These are phyloP conservation scores for Panthera leo DNA, from an alignment of 2,113 vertebrate genomes.

Conservation along the genomic window DNA sequence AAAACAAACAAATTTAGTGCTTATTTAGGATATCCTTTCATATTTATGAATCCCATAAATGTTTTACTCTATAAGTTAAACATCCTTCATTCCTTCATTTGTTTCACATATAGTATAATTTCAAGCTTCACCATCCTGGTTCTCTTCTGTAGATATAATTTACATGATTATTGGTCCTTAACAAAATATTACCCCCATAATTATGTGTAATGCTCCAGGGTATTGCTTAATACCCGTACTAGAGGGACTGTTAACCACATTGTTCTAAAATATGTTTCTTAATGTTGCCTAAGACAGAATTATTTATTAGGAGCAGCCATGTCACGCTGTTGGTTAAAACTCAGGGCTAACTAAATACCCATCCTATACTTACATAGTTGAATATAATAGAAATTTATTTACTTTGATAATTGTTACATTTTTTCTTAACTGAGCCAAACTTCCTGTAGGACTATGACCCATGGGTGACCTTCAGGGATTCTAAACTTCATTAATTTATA, in stretches of 20 bases:
- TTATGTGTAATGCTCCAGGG: neutral
- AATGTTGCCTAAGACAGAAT: neutral
- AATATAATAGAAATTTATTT: constrained; percentile 35
- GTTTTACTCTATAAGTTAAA: neutral
- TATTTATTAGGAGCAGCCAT: neutral
- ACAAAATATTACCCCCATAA: neutral
- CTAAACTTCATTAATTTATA: neutral
- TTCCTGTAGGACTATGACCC: neutral
- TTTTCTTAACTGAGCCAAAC: neutral
- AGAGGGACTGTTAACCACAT: neutral
- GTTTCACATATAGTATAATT: neutral
- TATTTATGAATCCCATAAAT: neutral
- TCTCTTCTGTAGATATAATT: neutral
- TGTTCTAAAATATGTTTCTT: constrained; percentile 21
- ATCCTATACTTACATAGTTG: neutral
- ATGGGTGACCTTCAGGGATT: constrained; percentile 19
- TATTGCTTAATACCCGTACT: neutral
- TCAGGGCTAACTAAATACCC: neutral
- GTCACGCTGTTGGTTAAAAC: neutral
- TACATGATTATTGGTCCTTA: neutral
- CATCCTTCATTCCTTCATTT: neutral
- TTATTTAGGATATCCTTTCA: neutral
- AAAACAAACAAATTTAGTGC: neutral
- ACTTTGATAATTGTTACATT: neutral
- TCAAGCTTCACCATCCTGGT: neutral